These are phyloP conservation scores for Drosophila mayaguana DNA, from an alignment of 2,888 invertebrate genomes.

Conservation along the genomic window DNA sequence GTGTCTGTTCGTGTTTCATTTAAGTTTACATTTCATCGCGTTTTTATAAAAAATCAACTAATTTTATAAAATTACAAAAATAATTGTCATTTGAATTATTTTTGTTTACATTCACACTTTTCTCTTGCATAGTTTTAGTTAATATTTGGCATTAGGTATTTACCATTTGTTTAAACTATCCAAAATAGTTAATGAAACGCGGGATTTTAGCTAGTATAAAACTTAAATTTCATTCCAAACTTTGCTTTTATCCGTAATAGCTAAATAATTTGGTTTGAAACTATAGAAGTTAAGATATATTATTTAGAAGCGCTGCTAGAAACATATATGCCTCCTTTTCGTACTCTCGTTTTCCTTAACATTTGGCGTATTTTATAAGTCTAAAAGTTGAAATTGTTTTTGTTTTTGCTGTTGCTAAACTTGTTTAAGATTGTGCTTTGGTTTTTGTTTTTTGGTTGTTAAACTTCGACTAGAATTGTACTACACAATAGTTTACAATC, in stretches of 20 bases:
- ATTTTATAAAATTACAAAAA: slow-evolving; percentile 82
- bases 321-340: slow-evolving; percentile 1
- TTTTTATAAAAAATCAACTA: slow-evolving; percentile 64
- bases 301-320: slow-evolving; percentile 7
- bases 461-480: slow-evolving; percentile 76
- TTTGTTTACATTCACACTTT: slow-evolving; percentile 34
- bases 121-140: slow-evolving; percentile 11
- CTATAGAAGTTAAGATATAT: neutral
- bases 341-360: slow-evolving; percentile 33
- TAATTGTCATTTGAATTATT: slow-evolving; percentile 71
- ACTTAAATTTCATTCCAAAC: slow-evolving; percentile 27
- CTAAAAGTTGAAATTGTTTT: slow-evolving; percentile 69
- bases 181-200: slow-evolving; percentile 67
- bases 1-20: slow-evolving; percentile 22
- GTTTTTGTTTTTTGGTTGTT: slow-evolving; percentile 56
- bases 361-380: slow-evolving; percentile 76
- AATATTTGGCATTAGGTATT: slow-evolving; percentile 72
- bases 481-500: slow-evolving; percentile 70
- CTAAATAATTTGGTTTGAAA: slow-evolving; percentile 2
- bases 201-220: slow-evolving; percentile 36
- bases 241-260: slow-evolving; percentile 2
- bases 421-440: slow-evolving; percentile 65
- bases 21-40: slow-evolving; percentile 22
- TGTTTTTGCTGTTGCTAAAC: slow-evolving; percentile 50
- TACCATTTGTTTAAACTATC: slow-evolving; percentile 62